These are phyloP conservation scores for Catharus ustulatus DNA, from an alignment of 2,797 vertebrate genomes.

Conservation along the genomic window DNA sequence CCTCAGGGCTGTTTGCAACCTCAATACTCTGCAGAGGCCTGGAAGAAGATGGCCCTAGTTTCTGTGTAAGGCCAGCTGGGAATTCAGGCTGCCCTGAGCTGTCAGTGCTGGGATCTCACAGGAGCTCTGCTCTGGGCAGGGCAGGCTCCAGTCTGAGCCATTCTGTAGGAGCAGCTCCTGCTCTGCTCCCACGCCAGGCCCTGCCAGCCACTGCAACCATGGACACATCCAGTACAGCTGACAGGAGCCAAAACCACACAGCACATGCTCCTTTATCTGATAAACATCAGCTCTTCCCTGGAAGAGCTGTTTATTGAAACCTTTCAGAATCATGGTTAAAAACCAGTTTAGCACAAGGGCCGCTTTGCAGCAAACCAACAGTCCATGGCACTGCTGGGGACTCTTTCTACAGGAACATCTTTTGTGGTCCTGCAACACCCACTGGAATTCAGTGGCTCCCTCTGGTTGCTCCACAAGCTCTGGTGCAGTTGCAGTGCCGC, in stretches of 20 bases:
- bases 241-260: accelerated
- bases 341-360: neutral
- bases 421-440: neutral
- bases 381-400: neutral
- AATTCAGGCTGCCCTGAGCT: neutral
- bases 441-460: neutral
- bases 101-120: accelerated
- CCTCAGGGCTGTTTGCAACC: neutral
- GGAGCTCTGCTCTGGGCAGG: neutral
- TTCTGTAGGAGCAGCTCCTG: neutral
- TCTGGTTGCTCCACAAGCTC: neutral
- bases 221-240: neutral
- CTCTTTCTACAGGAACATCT: neutral
- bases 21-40: neutral
- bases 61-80: neutral
- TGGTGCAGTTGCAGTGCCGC: too few species aligned
- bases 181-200: accelerated
- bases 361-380: neutral
- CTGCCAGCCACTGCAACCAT: neutral
- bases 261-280: neutral
- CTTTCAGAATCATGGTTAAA: neutral
- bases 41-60: neutral
- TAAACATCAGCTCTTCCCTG: neutral
- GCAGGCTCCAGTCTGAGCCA: neutral
- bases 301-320: neutral